Evolutionary conservation across 2,888 invertebrate species (phyloP).

Genomic region (Sarcophaga variegata): DNA sequence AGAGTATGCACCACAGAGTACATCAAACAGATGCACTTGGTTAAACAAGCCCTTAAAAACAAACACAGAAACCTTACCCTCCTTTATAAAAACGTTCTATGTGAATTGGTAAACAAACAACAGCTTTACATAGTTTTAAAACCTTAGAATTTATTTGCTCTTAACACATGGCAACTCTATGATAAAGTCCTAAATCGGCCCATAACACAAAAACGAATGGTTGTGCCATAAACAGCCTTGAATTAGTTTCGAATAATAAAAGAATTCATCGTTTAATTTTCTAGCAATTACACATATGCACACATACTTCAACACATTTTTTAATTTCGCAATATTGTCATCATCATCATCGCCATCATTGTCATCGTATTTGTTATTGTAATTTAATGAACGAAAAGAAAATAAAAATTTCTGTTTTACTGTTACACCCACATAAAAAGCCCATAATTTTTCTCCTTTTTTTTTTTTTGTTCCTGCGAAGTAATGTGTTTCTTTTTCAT

Average conservation of each 20-base stretch:
- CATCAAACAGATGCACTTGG: too few species aligned
- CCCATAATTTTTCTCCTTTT: constrained; percentile 30
- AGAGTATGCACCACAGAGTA: too few species aligned
- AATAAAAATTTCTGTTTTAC: background rate
- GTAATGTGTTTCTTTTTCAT: background rate
- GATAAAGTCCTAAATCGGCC: background rate
- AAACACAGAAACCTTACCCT: too few species aligned
- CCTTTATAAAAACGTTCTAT: too few species aligned
- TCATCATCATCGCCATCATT: constrained; percentile 2
- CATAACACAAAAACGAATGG: background rate
- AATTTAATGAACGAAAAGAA: constrained; percentile 27
- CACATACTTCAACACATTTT: background rate
- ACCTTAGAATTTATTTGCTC: too few species aligned
- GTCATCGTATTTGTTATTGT: constrained; percentile 48
- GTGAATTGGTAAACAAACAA: too few species aligned
- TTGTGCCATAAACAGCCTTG: constrained; percentile 36
- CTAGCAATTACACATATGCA: background rate
- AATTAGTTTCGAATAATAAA: constrained; percentile 32
- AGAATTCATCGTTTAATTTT: background rate
- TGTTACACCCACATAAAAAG: constrained; percentile 35
- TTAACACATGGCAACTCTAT: background rate
- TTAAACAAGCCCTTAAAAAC: too few species aligned
- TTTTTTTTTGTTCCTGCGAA: constrained; percentile 37
- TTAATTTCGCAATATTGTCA: constrained; percentile 17
- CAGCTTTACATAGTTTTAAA: too few species aligned